Conservation (phyloP, 2,888 invertebrate species). For the Adelphocoris suturalis region DNA sequence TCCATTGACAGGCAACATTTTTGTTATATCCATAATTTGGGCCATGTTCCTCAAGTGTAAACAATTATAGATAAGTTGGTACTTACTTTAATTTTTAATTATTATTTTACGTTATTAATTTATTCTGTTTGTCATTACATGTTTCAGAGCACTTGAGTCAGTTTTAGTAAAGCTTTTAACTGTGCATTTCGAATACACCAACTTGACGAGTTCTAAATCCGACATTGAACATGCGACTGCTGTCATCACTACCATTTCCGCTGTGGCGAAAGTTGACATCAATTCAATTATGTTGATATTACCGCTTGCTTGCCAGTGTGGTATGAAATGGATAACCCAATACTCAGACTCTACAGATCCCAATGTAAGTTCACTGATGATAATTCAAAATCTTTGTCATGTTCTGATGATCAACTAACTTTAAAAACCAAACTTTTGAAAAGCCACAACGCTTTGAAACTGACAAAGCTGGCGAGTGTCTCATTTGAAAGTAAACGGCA, state of each 20-base stretch:
- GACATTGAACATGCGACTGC: slow-evolving; percentile 83
- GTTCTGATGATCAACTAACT: too few relatives aligned
- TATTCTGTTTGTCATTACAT: slow-evolving; percentile 7
- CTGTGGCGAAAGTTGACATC: slow-evolving; percentile 72
- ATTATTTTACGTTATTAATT: slow-evolving; percentile 28
- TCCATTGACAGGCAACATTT: too few relatives aligned
- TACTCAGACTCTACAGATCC: slow-evolving; percentile 59
- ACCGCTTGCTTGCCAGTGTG: slow-evolving; percentile 74
- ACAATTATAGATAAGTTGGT: not conserved
- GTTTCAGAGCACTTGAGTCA: slow-evolving; percentile 80
- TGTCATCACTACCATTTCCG: slow-evolving; percentile 77
- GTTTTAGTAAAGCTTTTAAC: slow-evolving; percentile 81
- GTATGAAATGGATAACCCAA: slow-evolving; percentile 77
- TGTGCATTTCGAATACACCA: slow-evolving; percentile 82
- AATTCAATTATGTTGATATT: slow-evolving; percentile 66
- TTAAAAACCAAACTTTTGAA: too few relatives aligned
- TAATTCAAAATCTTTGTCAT: too few relatives aligned
- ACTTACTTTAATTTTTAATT: not conserved
- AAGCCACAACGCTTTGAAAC: too few relatives aligned
- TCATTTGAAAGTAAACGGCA: too few relatives aligned
- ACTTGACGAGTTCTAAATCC: slow-evolving; percentile 80
- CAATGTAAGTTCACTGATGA: slow-evolving; percentile 22
- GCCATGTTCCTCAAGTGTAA: not conserved
- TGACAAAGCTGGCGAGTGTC: too few relatives aligned
- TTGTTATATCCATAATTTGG: not conserved